Percentiles rank a stretch among this genome's conserved stretches.
These are phyloP conservation scores for Axea sp. DNA, from an alignment of 2,888 invertebrate genomes.

Conservation along the genomic window DNA sequence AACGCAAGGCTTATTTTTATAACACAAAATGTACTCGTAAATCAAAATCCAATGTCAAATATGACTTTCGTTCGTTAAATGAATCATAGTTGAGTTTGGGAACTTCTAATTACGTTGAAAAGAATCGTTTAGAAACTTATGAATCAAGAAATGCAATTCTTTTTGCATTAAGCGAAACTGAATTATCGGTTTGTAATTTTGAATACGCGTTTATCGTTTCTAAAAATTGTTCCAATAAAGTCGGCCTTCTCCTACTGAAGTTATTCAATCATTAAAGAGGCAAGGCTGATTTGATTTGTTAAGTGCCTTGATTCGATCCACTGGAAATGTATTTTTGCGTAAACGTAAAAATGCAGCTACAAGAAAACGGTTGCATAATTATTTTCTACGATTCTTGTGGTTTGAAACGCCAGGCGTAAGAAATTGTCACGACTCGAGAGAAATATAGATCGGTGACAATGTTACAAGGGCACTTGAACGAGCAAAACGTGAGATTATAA, in stretches of 20 bases:
- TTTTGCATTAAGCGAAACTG: too few relatives aligned
- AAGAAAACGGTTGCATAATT: slow-evolving; percentile 57
- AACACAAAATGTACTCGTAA: neutral
- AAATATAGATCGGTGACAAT: slow-evolving; percentile 56
- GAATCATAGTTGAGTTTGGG: too few relatives aligned
- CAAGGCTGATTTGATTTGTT: slow-evolving; percentile 57
- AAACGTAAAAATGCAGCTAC: slow-evolving; percentile 49
- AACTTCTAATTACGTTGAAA: too few relatives aligned
- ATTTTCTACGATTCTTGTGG: slow-evolving; percentile 51
- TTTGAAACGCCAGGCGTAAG: slow-evolving; percentile 33
- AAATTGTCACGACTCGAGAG: slow-evolving; percentile 39
- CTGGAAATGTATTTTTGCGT: slow-evolving; percentile 56
- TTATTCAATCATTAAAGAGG: slow-evolving; percentile 56
- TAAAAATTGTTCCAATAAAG: slow-evolving; percentile 43
- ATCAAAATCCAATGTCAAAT: too few relatives aligned
- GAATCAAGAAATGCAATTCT: too few relatives aligned
- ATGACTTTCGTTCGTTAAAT: too few relatives aligned
- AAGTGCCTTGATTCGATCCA: slow-evolving; percentile 54
- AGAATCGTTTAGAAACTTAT: too few relatives aligned
- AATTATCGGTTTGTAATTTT: too few relatives aligned
- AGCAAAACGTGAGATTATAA: slow-evolving; percentile 49
- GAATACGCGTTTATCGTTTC: too few relatives aligned
- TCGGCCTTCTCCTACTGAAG: slow-evolving; percentile 40
- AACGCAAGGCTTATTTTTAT: too few relatives aligned
- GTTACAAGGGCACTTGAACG: slow-evolving; percentile 48